A percentile compares a stretch with the other conserved stretches of the same genome.
phyloP scores from a whole-genome alignment of 2,888 invertebrate genomes.

The Panorpa germanica region DNA sequence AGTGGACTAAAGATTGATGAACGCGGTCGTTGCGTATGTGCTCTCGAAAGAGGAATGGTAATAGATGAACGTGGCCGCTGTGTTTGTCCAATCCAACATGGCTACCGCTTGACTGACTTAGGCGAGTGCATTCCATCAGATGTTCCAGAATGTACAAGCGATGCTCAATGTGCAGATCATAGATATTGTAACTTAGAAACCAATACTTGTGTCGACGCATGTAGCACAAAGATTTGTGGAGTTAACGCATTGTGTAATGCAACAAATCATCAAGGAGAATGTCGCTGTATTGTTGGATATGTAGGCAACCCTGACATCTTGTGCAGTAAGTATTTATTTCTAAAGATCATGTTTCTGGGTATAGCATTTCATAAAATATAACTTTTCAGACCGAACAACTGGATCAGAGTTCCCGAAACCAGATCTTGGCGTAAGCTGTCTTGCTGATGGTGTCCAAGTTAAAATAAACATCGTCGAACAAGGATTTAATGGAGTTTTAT shows the following conservation, averaged over 20 bases:
- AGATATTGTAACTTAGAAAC: constrained; percentile 51
- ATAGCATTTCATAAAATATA: constrained; percentile 6
- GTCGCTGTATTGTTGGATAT: constrained; percentile 59
- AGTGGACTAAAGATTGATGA: constrained; percentile 58
- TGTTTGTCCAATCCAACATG: constrained; percentile 48
- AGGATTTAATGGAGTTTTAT: constrained; percentile 77
- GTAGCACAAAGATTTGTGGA: constrained; percentile 52
- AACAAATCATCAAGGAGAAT: constrained; percentile 54
- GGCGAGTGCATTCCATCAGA: constrained; percentile 37
- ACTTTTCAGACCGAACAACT: constrained; percentile 21
- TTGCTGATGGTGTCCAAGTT: constrained; percentile 83
- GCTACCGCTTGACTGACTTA: constrained; percentile 36
- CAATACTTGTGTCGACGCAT: constrained; percentile 64
- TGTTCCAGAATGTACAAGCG: constrained; percentile 39
- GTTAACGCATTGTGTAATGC: constrained; percentile 60
- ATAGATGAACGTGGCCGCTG: constrained; percentile 61
- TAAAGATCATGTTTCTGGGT: constrained; percentile 5
- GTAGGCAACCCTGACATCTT: constrained; percentile 54
- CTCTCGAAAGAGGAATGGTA: constrained; percentile 55
- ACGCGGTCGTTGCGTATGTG: constrained; percentile 66
- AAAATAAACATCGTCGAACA: constrained; percentile 52
- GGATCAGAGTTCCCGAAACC: constrained; percentile 71
- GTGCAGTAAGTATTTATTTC: constrained; percentile 36
- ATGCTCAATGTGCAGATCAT: constrained; percentile 59
- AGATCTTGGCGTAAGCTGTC: constrained; percentile 72